Conservation (phyloP, 2,797 vertebrate genomes). For the Xiphophorus birchmanni region DNA sequence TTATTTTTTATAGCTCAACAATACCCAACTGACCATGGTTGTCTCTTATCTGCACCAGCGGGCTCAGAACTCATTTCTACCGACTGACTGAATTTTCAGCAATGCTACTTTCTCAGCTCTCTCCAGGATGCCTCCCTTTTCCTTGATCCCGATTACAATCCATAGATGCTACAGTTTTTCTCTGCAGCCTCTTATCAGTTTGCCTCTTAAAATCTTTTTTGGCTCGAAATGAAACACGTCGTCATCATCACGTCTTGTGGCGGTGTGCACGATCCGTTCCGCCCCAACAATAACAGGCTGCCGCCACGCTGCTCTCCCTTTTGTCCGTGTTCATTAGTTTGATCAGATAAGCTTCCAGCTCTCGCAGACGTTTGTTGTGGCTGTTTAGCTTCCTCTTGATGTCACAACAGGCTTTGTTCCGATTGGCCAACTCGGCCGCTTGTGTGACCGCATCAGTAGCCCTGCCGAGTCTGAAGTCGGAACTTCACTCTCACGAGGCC, state of each 20-base stretch:
- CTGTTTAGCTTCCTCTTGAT: constrained; percentile 76
- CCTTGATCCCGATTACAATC: not conserved
- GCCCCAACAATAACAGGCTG: constrained; percentile 36
- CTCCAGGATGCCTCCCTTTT: not conserved
- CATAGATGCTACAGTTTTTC: not conserved
- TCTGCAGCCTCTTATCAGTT: constrained; percentile 6
- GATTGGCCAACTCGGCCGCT: constrained; percentile 6
- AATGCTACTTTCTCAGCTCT: not conserved
- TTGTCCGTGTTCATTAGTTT: constrained; percentile 71
- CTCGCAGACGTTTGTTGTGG: constrained; percentile 63
- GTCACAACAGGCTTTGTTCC: constrained; percentile 73
- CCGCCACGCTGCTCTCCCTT: constrained; percentile 41
- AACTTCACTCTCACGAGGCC: not conserved
- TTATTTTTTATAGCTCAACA: too few species aligned
- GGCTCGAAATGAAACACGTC: constrained; percentile 17
- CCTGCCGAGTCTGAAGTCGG: constrained; percentile 8
- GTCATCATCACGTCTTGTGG: constrained; percentile 19
- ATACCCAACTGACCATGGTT: not conserved
- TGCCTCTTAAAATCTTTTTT: constrained; percentile 53
- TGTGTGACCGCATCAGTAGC: constrained; percentile 17
- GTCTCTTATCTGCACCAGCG: not conserved
- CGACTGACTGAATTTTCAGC: not conserved
- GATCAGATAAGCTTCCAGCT: constrained; percentile 69
- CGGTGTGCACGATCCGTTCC: constrained; percentile 6
- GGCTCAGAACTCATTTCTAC: not conserved